Conservation (phyloP, 2,888 invertebrate genomes). For the Spodoptera exigua region DNA sequence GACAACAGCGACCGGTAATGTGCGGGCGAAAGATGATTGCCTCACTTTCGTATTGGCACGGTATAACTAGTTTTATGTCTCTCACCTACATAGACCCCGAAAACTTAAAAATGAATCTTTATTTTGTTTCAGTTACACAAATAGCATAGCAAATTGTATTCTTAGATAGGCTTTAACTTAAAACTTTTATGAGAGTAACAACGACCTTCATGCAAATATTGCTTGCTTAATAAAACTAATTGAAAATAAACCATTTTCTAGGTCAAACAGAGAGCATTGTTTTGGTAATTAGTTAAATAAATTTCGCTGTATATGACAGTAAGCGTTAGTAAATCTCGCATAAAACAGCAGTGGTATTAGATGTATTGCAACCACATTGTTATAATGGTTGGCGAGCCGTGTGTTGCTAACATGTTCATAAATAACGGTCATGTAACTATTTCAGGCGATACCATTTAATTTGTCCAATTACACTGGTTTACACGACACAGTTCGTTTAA, state of each 20-base stretch:
- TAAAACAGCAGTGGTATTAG: constrained; percentile 32
- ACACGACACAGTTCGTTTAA: constrained; percentile 39
- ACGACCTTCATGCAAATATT: no score
- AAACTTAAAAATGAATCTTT: constrained; percentile 6
- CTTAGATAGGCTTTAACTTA: no score
- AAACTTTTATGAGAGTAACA: no score
- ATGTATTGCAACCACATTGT: constrained; percentile 36
- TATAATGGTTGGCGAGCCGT: constrained; percentile 37
- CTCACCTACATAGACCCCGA: constrained; percentile 2
- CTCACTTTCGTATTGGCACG: constrained; percentile 12
- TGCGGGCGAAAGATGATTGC: constrained; percentile 21
- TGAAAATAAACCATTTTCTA: no score
- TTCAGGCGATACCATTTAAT: constrained; percentile 50
- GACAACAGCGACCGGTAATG: constrained; percentile 34
- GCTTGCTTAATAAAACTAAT: no score
- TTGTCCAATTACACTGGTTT: constrained; percentile 50
- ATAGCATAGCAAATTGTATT: no score
- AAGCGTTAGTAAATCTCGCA: constrained; percentile 4
- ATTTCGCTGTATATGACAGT: constrained; percentile 2
- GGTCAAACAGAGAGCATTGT: no score
- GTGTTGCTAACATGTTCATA: constrained; percentile 44
- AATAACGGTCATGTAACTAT: constrained; percentile 51
- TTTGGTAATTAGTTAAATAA: not conserved
- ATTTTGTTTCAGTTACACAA: no score
- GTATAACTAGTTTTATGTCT: constrained; percentile 19